Base-by-base conservation (phyloP, 2,888 invertebrate genomes). In the Colletes collaris region DNA sequence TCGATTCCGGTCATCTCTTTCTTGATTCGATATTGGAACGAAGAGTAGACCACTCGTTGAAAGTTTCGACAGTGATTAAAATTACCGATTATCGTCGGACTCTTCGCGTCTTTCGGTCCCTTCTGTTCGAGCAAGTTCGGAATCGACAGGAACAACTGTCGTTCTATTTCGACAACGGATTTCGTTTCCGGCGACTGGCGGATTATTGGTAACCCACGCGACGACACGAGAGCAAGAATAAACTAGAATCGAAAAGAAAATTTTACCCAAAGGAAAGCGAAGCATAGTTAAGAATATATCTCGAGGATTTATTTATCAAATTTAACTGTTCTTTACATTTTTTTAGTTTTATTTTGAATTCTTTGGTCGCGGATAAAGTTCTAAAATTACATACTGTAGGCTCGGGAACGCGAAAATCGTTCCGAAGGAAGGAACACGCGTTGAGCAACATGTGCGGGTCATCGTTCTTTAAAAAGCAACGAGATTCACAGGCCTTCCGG, bases 401-500 rank as follows among this genome's bases (percentile, higher is more conserved):
- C 19, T 40, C 13, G 50, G 13, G 50, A n/a, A n/a, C 4, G 59
- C 27, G 27, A 46, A 13, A 27, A 55, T 11, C 8, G 7, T 44
- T 55, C 44, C 13, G 19, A 46, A n/a, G 46, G n/a, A 64, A 59
- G 52, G 50, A 66, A 62, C 37, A 59, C 4, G 58, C 58, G 59
- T 66, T 56, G 27, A 67, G 63, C 53, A 49, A 56, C 59, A 37
- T 49, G 49, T 59, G 27, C 44, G 40, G 11, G 27, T 49, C 50
- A 60, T 35, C 62, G 52, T 71, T 49, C 50, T 73, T 84, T 71
- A 67, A 81, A 80, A 81, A 81, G 58, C 60, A 59, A 37, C 44
- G 37, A 78, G 71, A 64, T 77, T 77, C 75, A 75, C 67, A 77
- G 62, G 66, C 66, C 67, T 77, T 69, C 68, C 72, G 64, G 66